Evolutionary conservation across 2,888 invertebrate genomes (phyloP).

Genomic region (Drosophila tripunctata): DNA sequence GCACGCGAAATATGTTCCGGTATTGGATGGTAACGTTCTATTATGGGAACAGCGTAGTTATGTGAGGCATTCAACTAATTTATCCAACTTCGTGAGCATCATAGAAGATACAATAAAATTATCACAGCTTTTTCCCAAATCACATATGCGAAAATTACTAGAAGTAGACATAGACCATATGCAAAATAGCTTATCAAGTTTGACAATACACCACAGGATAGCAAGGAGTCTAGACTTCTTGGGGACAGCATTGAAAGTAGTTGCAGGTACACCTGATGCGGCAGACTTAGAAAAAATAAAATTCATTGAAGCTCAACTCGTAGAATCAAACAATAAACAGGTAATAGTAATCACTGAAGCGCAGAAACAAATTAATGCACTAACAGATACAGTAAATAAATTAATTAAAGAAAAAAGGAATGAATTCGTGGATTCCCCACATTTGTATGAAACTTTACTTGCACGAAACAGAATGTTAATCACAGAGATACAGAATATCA

Average conservation of each 20-base stretch:
- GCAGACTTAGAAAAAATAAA: neutral
- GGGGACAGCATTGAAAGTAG: neutral
- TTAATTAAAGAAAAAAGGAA: neutral
- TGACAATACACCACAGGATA: neutral
- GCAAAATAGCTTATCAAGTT: no score
- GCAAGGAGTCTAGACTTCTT: neutral
- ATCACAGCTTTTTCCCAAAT: no score
- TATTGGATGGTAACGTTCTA: no score
- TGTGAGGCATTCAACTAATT: no score
- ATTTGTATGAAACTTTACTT: no score
- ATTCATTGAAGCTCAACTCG: neutral
- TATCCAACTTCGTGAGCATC: no score
- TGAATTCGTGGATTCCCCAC: neutral
- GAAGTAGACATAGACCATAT: no score
- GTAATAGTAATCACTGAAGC: neutral
- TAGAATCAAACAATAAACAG: slow-evolving; percentile 1
- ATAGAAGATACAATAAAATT: no score
- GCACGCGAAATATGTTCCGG: no score
- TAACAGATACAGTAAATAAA: neutral
- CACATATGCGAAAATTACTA: no score
- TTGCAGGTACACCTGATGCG: neutral
- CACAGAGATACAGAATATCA: neutral
- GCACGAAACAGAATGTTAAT: neutral
- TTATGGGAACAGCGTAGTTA: no score
- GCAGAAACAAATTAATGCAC: neutral